Percentiles rank a stretch among this genome's conserved stretches.
Conservation (phyloP, 2,113 vertebrate genomes). For the Upupa epops region DNA sequence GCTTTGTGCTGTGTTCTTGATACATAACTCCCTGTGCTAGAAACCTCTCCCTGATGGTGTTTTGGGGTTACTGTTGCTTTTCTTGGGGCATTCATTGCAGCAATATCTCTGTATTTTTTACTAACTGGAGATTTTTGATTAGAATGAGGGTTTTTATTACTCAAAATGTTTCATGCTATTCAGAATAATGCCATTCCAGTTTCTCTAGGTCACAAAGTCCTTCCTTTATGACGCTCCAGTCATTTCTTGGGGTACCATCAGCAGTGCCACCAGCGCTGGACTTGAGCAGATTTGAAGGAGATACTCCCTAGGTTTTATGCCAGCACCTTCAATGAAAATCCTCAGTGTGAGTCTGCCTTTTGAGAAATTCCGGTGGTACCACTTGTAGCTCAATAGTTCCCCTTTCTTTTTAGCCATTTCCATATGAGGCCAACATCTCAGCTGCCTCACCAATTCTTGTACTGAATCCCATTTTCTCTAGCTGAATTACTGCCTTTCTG, state of each 20-base stretch:
- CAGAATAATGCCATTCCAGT: background rate
- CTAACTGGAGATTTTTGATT: too few species aligned
- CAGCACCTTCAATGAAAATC: background rate
- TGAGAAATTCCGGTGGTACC: background rate
- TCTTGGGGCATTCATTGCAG: background rate
- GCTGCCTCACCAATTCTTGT: background rate
- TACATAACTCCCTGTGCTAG: background rate
- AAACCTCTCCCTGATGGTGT: background rate
- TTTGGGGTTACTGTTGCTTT: background rate
- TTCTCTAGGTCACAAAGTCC: background rate
- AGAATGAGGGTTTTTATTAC: background rate
- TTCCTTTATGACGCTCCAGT: background rate
- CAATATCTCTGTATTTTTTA: background rate
- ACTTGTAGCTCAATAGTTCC: background rate
- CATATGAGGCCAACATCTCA: background rate
- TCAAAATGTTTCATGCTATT: background rate
- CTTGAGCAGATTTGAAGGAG: background rate
- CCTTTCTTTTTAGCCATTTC: background rate
- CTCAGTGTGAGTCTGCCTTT: background rate
- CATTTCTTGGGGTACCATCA: background rate
- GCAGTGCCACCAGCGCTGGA: background rate
- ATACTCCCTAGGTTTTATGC: background rate
- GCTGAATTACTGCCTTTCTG: slow-evolving; percentile 16
- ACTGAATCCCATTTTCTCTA: background rate
- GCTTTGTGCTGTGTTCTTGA: fast-evolving